Conservation (phyloP, 2,113 vertebrate genomes). For the Numida meleagris region DNA sequence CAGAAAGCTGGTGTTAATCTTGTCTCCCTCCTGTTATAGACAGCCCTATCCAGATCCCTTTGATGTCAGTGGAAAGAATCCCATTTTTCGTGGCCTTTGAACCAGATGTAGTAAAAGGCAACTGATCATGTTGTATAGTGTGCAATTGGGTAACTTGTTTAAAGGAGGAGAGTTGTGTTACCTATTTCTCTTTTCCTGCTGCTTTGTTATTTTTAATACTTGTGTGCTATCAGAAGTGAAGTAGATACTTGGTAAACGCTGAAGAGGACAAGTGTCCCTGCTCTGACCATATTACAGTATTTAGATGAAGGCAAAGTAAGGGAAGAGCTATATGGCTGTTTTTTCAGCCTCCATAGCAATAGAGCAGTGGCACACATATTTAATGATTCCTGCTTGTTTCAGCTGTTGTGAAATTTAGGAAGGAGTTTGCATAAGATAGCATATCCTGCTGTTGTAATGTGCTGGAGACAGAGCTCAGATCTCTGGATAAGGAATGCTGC, state of each 20-base stretch:
- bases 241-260: not conserved
- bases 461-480: slow-evolving; percentile 59
- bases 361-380: slow-evolving; percentile 21
- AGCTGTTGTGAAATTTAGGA: slow-evolving; percentile 71
- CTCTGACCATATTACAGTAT: not conserved
- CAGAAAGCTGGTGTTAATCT: slow-evolving; percentile 57
- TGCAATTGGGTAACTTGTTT: slow-evolving; percentile 10
- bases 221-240: not conserved
- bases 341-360: not conserved
- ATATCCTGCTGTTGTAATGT: slow-evolving; percentile 61
- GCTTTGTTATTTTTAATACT: not conserved
- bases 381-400: slow-evolving; percentile 63
- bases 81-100: slow-evolving; percentile 69
- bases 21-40: slow-evolving; percentile 17
- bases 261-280: not conserved
- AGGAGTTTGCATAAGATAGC: slow-evolving; percentile 71
- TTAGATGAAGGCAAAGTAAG: not conserved
- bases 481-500: slow-evolving; percentile 51
- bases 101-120: slow-evolving; percentile 62
- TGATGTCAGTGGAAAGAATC: slow-evolving; percentile 65
- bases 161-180: not conserved
- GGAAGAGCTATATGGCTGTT: not conserved
- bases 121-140: slow-evolving; percentile 30
- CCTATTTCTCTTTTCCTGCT: not conserved
- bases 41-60: slow-evolving; percentile 42